Percentiles rank a stretch among this genome's conserved stretches.
Conservation (phyloP, 2,888 invertebrate species). For the Andrena chrysosceles region DNA sequence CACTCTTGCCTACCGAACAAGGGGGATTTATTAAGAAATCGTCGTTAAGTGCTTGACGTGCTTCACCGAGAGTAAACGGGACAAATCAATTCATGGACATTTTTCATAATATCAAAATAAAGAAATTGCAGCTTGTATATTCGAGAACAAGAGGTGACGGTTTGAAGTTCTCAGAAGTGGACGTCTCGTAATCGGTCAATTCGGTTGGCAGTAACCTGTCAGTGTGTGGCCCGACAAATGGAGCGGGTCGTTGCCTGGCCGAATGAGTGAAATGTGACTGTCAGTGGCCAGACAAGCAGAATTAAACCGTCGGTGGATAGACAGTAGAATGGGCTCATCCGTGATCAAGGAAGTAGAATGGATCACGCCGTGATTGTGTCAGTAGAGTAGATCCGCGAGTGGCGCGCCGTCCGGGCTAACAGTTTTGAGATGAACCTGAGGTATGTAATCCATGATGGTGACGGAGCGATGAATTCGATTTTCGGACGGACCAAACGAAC, state of each 20-base stretch:
- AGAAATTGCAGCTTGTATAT: too few relatives aligned
- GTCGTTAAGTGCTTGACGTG: too few relatives aligned
- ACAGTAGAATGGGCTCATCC: constrained; percentile 2
- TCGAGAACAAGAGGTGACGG: too few relatives aligned
- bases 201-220: not conserved
- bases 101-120: too few relatives aligned
- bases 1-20: too few relatives aligned
- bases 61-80: too few relatives aligned
- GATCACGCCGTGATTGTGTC: not conserved
- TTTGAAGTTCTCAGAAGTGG: not conserved
- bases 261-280: constrained; percentile 29
- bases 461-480: not conserved
- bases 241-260: not conserved
- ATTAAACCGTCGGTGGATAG: constrained; percentile 15
- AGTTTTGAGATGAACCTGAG: not conserved
- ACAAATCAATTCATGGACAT: too few relatives aligned
- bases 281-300: not conserved
- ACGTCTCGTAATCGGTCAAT: not conserved
- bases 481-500: constrained; percentile 4
- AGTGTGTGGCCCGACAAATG: not conserved
- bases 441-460: not conserved
- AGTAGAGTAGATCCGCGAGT: constrained; percentile 24
- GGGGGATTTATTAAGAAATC: too few relatives aligned
- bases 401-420: not conserved
- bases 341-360: constrained; percentile 1